These are phyloP conservation scores for Acanthosepion lycidas DNA, from an alignment of 2,888 invertebrate species.

Conservation along the genomic window DNA sequence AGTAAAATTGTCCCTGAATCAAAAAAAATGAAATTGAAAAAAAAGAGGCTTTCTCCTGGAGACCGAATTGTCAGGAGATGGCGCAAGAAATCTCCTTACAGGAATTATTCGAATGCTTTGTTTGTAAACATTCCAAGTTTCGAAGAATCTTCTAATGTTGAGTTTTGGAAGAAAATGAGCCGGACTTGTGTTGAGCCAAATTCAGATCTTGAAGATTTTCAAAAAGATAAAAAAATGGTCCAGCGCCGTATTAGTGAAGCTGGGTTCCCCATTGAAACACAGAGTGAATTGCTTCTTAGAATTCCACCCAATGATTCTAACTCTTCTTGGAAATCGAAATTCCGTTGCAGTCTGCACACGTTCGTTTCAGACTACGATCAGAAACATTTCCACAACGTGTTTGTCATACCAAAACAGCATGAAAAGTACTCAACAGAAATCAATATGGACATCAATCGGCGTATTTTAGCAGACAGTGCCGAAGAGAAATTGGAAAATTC, in stretches of 20 bases:
- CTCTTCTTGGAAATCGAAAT: not conserved
- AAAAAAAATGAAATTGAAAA: not conserved
- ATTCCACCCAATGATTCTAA: not conserved
- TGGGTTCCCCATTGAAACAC: conserved; percentile 41
- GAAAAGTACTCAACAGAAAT: not conserved
- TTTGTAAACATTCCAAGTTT: conserved; percentile 35
- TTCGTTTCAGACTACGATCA: conserved; percentile 33
- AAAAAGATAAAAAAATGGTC: conserved; percentile 3
- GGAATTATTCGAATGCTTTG: conserved; percentile 39
- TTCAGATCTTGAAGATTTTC: not conserved
- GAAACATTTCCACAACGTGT: conserved; percentile 37
- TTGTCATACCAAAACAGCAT: conserved; percentile 36
- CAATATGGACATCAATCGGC: not conserved
- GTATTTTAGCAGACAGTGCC: not conserved
- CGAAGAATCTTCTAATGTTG: not conserved
- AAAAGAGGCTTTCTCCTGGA: conserved; percentile 35
- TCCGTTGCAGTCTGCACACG: conserved; percentile 40
- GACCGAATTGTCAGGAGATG: conserved; percentile 38
- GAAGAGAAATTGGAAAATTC: not conserved
- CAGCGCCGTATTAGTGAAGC: conserved; percentile 37
- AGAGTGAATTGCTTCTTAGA: conserved; percentile 10
- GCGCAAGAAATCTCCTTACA: not conserved
- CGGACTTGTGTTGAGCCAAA: not conserved
- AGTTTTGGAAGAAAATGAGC: conserved; percentile 36
- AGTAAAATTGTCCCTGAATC: not conserved